Percentiles rank a stretch among this genome's conserved stretches.
Evolutionary conservation across 1,140 invertebrate genomes (phyloP).

Genomic region (Periplaneta americana): DNA sequence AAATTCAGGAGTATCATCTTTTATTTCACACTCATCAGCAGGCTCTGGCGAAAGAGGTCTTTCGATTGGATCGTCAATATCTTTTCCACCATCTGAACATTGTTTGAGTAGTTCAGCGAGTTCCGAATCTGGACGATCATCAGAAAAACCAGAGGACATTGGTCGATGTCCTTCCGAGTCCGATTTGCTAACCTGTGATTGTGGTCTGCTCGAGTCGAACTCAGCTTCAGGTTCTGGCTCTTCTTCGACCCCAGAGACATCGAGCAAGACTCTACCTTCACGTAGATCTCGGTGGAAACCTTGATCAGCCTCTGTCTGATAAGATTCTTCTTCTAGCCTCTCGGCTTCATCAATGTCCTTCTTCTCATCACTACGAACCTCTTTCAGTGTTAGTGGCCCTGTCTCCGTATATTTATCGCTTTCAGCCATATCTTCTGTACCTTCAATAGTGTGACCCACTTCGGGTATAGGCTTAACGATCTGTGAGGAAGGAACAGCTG

Average conservation of each 20-base stretch:
- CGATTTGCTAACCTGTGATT: conserved; percentile 35
- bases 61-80: conserved; percentile 41
- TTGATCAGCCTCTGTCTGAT: conserved; percentile 39
- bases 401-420: conserved; percentile 34
- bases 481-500: not conserved
- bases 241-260: conserved; percentile 23
- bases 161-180: conserved; percentile 34
- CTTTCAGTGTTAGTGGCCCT: conserved; percentile 37
- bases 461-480: conserved; percentile 23
- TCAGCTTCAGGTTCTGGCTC: conserved; percentile 31
- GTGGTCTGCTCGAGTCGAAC: conserved; percentile 27
- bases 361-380: conserved; percentile 36
- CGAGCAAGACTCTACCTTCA: conserved; percentile 27
- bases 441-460: not conserved
- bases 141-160: conserved; percentile 34
- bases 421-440: conserved; percentile 25
- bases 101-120: conserved; percentile 35
- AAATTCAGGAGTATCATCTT: conserved; percentile 34
- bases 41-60: conserved; percentile 46
- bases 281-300: conserved; percentile 33
- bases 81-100: conserved; percentile 28
- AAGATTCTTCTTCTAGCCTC: conserved; percentile 31
- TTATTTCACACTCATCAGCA: conserved; percentile 32
- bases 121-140: conserved; percentile 39
- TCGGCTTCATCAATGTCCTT: conserved; percentile 40